Percentiles rank a stretch among this genome's conserved stretches.
phyloP scores from a whole-genome alignment of 2,797 vertebrate species.

The Chromobotia macracanthus region DNA sequence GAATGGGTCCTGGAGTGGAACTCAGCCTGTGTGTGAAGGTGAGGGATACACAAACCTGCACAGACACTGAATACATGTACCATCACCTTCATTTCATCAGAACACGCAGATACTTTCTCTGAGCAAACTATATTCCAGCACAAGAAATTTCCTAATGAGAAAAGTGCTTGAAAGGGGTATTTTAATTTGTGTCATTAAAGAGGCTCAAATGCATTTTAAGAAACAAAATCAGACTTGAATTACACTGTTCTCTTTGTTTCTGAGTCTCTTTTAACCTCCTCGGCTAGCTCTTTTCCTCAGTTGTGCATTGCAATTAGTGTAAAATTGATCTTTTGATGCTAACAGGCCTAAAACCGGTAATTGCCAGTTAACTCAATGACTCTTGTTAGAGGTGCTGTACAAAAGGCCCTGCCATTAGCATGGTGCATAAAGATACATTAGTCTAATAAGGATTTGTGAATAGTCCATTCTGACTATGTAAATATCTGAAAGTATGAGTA shows the following conservation, averaged over 20 bases:
- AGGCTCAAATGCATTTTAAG: conserved; percentile 6
- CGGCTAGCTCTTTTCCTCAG: neutral
- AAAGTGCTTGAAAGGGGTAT: neutral
- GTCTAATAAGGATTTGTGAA: conserved; percentile 35
- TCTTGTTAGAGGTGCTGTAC: conserved; percentile 43
- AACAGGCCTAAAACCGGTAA: conserved; percentile 48
- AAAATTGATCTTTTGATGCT: conserved; percentile 46
- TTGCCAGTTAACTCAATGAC: conserved; percentile 55
- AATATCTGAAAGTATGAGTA: neutral
- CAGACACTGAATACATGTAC: neutral
- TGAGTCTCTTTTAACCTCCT: conserved; percentile 21
- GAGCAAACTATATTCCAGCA: neutral
- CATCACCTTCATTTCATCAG: conserved; percentile 24
- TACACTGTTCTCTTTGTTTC: conserved; percentile 28
- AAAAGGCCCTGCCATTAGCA: conserved; percentile 50
- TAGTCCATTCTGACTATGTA: conserved; percentile 38
- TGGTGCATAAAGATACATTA: conserved; percentile 40
- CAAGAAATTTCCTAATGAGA: neutral
- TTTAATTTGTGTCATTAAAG: conserved; percentile 18
- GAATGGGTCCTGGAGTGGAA: conserved; percentile 91
- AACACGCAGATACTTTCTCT: neutral
- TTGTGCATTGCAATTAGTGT: conserved; percentile 40
- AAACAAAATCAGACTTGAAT: conserved; percentile 6
- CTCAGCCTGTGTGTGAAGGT: conserved; percentile 93
- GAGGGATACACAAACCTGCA: conserved; percentile 48